phyloP scores from a whole-genome alignment of 2,113 vertebrate species.

The Girardinichthys multiradiatus region DNA sequence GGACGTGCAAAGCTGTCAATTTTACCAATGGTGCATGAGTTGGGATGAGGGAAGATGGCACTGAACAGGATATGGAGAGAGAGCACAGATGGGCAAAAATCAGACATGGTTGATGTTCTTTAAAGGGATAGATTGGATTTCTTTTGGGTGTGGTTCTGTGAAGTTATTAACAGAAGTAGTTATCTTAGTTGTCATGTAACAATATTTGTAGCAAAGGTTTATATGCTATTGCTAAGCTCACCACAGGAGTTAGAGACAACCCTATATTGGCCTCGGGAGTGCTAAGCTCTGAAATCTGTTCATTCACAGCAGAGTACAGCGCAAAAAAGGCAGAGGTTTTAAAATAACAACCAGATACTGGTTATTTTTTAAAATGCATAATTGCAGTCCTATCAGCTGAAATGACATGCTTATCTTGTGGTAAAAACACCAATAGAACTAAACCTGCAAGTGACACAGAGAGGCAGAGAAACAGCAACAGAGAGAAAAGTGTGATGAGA shows the following conservation, averaged over 20 bases:
- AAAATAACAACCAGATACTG: too few relatives aligned
- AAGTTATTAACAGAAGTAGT: neutral
- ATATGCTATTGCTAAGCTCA: neutral
- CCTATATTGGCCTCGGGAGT: too few relatives aligned
- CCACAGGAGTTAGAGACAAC: neutral
- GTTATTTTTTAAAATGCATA: too few relatives aligned
- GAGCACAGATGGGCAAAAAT: slow-evolving; percentile 71
- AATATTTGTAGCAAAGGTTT: neutral
- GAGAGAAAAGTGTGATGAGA: too few relatives aligned
- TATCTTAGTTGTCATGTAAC: neutral
- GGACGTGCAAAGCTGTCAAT: slow-evolving; percentile 78
- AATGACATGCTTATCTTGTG: too few relatives aligned
- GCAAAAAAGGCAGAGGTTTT: too few relatives aligned
- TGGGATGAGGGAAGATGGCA: slow-evolving; percentile 63
- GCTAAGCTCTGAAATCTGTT: neutral
- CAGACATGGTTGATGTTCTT: slow-evolving; percentile 52
- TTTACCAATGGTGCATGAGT: slow-evolving; percentile 68
- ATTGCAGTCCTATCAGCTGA: too few relatives aligned
- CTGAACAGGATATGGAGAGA: slow-evolving; percentile 43
- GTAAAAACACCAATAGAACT: too few relatives aligned
- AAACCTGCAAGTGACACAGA: too few relatives aligned
- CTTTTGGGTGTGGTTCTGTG: neutral
- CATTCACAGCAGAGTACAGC: too few relatives aligned
- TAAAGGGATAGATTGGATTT: slow-evolving; percentile 41
- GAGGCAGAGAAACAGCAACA: too few relatives aligned